phyloP scores from a whole-genome alignment of 53 echinoderm and acorn worm species.

The Holothuria leucospilota region DNA sequence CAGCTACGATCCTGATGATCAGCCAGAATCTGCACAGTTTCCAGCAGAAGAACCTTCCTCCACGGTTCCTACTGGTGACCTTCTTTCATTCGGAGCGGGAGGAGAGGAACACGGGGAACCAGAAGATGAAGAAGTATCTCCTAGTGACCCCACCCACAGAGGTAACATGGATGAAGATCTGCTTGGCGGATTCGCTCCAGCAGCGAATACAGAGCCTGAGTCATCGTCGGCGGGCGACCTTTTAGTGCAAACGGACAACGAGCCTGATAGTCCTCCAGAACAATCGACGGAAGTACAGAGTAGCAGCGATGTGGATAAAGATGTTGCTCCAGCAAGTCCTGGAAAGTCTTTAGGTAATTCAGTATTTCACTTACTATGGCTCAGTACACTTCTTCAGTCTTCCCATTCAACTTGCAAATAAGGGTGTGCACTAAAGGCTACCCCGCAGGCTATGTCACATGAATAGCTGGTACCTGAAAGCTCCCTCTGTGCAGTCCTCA shows the following conservation, averaged over 20 bases:
- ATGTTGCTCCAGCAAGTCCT: background rate
- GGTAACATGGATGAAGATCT: constrained; percentile 28
- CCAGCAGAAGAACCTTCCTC: constrained; percentile 46
- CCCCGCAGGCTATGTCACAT: no score
- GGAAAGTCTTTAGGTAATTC: constrained; percentile 30
- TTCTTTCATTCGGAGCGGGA: constrained; percentile 29
- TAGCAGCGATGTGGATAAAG: constrained; percentile 6
- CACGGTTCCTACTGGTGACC: constrained; percentile 32
- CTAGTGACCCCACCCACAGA: constrained; percentile 27
- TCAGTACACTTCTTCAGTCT: no score
- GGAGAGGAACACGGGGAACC: constrained; percentile 35
- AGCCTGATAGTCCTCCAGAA: constrained; percentile 20
- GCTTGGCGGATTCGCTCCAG: constrained; percentile 37
- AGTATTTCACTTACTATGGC: no score
- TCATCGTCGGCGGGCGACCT: constrained; percentile 11
- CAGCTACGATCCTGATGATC: constrained; percentile 31
- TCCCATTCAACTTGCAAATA: no score
- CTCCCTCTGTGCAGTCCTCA: no score
- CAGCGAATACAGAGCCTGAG: background rate
- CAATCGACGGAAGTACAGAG: background rate
- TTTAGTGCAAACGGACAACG: constrained; percentile 22
- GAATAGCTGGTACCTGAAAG: no score
- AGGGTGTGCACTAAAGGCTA: no score
- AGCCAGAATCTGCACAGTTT: constrained; percentile 42
- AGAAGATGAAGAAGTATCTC: constrained; percentile 25